Evolutionary conservation across 2,797 vertebrate genomes (phyloP).

Genomic region (Gallirallus australis): DNA sequence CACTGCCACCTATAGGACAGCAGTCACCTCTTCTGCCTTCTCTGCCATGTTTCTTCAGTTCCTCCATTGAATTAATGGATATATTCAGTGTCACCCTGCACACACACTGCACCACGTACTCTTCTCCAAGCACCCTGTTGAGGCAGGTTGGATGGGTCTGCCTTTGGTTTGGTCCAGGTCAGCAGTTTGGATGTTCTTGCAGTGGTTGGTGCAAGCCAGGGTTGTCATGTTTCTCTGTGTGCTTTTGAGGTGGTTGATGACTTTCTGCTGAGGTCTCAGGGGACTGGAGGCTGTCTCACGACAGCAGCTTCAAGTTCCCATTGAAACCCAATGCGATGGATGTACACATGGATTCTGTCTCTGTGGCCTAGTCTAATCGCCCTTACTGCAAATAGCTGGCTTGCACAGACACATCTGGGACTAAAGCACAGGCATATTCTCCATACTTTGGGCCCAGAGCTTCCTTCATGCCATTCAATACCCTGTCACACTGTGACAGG

Average conservation of each 20-base stretch:
- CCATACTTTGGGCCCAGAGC: neutral
- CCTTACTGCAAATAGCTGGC: neutral
- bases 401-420: neutral
- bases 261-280: neutral
- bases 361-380: neutral
- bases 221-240: neutral
- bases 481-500: rapidly evolving
- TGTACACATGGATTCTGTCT: neutral
- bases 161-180: neutral
- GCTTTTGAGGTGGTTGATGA: neutral
- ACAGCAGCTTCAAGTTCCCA: neutral
- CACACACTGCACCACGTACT: rapidly evolving
- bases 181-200: neutral
- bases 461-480: neutral
- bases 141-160: neutral
- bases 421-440: rapidly evolving
- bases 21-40: neutral
- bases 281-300: neutral
- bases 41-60: neutral
- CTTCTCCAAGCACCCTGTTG: neutral
- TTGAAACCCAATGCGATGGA: neutral
- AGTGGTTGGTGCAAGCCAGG: neutral
- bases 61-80: neutral
- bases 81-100: neutral
- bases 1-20: neutral